Evolutionary conservation across 2,888 invertebrate species (phyloP).

Genomic region (Acrobasis consociella): DNA sequence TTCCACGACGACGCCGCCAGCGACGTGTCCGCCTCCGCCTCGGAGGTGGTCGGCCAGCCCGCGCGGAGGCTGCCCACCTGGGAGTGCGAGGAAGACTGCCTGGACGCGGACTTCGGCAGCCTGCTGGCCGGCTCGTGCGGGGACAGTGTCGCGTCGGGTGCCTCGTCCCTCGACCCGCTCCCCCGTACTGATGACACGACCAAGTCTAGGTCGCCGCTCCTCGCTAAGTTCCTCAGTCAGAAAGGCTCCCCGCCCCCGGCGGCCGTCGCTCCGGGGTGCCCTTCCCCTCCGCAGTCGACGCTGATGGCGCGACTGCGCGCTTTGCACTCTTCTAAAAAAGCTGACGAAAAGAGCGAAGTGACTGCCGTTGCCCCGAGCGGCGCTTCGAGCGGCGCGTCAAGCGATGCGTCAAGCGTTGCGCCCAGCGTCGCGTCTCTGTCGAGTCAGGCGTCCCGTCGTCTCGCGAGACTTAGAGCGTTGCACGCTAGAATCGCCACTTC

Average conservation of each 20-base stretch:
- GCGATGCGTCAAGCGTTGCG: background rate
- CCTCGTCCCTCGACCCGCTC: background rate
- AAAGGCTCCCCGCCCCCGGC: background rate
- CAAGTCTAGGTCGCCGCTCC: background rate
- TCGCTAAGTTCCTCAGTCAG: background rate
- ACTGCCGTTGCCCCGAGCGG: background rate
- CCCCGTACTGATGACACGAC: background rate
- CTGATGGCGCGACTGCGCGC: slow-evolving; percentile 4
- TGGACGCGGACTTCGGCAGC: background rate
- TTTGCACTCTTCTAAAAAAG: background rate
- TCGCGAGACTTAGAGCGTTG: background rate
- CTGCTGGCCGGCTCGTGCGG: background rate
- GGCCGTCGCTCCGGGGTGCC: background rate
- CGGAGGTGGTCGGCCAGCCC: slow-evolving; percentile 44
- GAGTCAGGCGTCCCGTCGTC: slow-evolving; percentile 17
- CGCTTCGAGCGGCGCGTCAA: background rate
- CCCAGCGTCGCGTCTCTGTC: background rate
- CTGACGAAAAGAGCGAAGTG: background rate
- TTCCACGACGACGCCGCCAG: slow-evolving; percentile 33
- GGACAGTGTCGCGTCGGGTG: background rate
- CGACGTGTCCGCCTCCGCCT: slow-evolving; percentile 57
- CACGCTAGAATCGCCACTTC: background rate
- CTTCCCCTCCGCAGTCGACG: slow-evolving; percentile 9
- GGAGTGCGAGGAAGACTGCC: slow-evolving; percentile 35
- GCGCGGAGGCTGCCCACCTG: slow-evolving; percentile 50